Evolutionary conservation across 2,888 invertebrate genomes (phyloP).

Genomic region (Caenorhabditis panamensis): DNA sequence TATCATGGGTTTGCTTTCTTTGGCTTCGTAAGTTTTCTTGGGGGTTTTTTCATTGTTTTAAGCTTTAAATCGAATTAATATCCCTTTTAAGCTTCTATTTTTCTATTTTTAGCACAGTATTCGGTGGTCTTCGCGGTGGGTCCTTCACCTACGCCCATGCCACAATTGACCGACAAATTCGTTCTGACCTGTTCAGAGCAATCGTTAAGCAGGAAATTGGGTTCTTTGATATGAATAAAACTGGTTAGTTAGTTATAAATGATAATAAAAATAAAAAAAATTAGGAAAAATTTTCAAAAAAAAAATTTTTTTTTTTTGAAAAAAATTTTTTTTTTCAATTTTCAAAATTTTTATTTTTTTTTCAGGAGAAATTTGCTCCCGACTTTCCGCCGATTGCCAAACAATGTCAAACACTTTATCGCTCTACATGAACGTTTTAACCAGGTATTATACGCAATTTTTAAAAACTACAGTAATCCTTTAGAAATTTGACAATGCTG

Average conservation of each 20-base stretch:
- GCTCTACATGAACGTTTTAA: conserved; percentile 82
- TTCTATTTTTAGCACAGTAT: conserved; percentile 81
- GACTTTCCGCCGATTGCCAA: conserved; percentile 82
- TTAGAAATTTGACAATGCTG: conserved; percentile 81
- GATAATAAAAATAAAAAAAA: too few relatives aligned
- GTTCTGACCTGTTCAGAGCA: conserved; percentile 81
- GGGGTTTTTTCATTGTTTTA: too few relatives aligned
- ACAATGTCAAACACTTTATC: conserved; percentile 82
- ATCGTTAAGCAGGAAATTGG: conserved; percentile 82
- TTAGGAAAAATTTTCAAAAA: too few relatives aligned
- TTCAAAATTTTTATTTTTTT: too few relatives aligned
- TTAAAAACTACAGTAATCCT: conserved; percentile 8
- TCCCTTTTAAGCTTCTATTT: too few relatives aligned
- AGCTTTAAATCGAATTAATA: too few relatives aligned
- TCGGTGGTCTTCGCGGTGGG: conserved; percentile 82
- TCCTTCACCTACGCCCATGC: conserved; percentile 81
- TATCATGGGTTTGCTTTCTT: conserved; percentile 77
- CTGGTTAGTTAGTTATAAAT: too few relatives aligned
- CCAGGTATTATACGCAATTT: conserved; percentile 66
- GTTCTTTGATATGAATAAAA: conserved; percentile 82
- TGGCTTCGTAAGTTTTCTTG: conserved; percentile 67
- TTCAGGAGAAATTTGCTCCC: conserved; percentile 81
- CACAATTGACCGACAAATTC: conserved; percentile 81
- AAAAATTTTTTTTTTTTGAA: too few relatives aligned
- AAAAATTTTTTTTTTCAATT: too few relatives aligned